Conservation (phyloP, 2,113 vertebrate genomes). For the Ahaetulla prasina region DNA sequence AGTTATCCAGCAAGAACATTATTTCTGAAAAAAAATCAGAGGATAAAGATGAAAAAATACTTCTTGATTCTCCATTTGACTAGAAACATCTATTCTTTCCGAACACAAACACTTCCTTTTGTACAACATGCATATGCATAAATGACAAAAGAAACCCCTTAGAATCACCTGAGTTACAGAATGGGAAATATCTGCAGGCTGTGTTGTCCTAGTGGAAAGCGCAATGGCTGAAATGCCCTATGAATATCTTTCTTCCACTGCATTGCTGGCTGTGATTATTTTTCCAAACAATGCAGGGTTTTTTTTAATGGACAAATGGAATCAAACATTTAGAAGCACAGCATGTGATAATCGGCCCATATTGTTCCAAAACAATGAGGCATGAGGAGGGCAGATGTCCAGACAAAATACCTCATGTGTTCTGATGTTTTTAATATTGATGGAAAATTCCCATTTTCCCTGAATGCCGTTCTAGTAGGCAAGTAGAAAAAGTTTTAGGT, state of each 20-base stretch:
- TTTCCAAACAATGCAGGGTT: conserved; percentile 5
- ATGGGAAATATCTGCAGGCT: background rate
- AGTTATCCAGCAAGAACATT: background rate
- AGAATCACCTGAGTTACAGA: background rate
- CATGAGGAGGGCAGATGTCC: background rate
- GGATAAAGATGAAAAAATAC: background rate
- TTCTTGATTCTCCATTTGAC: background rate
- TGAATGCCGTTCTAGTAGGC: background rate
- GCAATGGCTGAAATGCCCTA: background rate
- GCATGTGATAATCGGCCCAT: conserved; percentile 10
- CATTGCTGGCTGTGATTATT: background rate
- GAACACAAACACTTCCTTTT: no score
- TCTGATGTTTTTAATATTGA: background rate
- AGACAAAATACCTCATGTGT: conserved; percentile 18
- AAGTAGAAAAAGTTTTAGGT: background rate
- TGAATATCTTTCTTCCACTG: conserved; percentile 5
- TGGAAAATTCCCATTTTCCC: conserved; percentile 11
- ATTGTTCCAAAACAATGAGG: conserved; percentile 28
- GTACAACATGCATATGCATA: background rate
- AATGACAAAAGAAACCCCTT: background rate
- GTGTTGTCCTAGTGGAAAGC: background rate
- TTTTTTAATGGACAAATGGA: conserved; percentile 22
- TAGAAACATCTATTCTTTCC: background rate
- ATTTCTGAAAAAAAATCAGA: background rate
- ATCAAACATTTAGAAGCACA: background rate